Conservation (phyloP, 2,113 vertebrate genomes). For the Epinephelus fuscoguttatus region DNA sequence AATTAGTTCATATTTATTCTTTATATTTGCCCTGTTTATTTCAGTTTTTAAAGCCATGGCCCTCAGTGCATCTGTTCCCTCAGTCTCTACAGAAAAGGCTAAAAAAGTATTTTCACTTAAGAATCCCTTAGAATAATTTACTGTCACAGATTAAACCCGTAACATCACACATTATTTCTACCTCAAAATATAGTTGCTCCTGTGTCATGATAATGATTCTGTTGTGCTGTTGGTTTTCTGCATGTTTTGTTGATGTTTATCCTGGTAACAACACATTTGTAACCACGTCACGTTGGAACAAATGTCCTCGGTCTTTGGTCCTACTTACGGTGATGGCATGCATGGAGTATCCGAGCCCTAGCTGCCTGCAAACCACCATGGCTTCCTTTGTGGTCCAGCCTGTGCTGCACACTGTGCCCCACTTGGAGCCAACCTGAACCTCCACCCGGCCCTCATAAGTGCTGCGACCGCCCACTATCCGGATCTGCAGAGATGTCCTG, state of each 20-base stretch:
- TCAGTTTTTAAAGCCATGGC: too few species aligned
- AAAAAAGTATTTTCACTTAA: too few species aligned
- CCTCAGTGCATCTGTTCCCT: too few species aligned
- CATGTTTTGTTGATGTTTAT: not conserved
- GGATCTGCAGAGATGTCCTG: slow-evolving; percentile 87
- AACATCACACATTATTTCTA: too few species aligned
- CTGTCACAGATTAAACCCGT: too few species aligned
- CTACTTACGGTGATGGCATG: slow-evolving; percentile 91
- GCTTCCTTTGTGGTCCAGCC: slow-evolving; percentile 91
- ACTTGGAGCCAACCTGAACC: slow-evolving; percentile 88
- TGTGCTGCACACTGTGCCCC: slow-evolving; percentile 90
- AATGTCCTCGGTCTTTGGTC: not conserved
- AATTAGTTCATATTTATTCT: too few species aligned
- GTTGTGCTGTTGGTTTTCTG: not conserved
- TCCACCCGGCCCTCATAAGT: slow-evolving; percentile 89
- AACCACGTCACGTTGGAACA: not conserved
- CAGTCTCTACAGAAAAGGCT: too few species aligned
- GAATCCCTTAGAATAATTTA: too few species aligned
- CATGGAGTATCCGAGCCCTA: slow-evolving; percentile 91
- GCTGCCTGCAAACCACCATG: slow-evolving; percentile 92
- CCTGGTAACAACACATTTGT: not conserved
- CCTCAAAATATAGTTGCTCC: too few species aligned
- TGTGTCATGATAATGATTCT: not conserved
- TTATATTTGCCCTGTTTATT: too few species aligned
- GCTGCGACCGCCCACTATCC: slow-evolving; percentile 87